Evolutionary conservation across 2,113 vertebrate species (phyloP), one percentile per base, ranked within the genome.

Genomic region (Prochilodus magdalenae): DNA sequence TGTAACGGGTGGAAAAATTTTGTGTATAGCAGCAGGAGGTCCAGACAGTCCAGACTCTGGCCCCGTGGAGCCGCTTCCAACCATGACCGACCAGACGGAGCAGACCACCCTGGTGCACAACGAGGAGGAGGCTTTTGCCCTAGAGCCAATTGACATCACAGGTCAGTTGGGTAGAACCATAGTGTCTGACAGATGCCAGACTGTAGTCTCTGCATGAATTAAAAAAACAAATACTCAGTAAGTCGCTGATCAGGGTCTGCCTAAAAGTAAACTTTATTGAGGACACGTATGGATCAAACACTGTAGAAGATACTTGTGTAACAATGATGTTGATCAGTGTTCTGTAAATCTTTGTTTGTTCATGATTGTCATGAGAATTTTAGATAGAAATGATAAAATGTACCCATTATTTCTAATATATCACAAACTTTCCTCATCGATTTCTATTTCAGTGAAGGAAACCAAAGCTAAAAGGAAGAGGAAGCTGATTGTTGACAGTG

Each of bases 381-480:
- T n/a, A 22, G 2, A 51, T 51, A 51, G 10, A 15, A 24, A n/a
- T n/a, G n/a, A n/a, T n/a, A n/a, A n/a, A n/a, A 62, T 14, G 3
- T 62, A 1, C 6, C 0, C 15, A 51, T 51, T 51, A 16, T 51
- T 26, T 44, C 40, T 11, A n/a, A n/a, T n/a, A n/a, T n/a, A n/a
- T n/a, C n/a, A n/a, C n/a, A n/a, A n/a, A n/a, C n/a, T n/a, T n/a
- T n/a, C n/a, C n/a, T n/a, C n/a, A n/a, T n/a, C n/a, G n/a, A 16
- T 51, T 26, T 44, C 40, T 11, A 79, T 80, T 79, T 74, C 87
- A 99, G 98, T 99, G 86, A 99, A 99, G 91, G 98, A 99, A 92
- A 99, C 98, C 72, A 99, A 99, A 94, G 98, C 98, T 12, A 99
- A 99, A 89, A 95, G 98, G 79, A 99, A 99, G 93, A 97, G 98